Conservation (phyloP, 2,888 invertebrate genomes). For the Drosophila helvetica region DNA sequence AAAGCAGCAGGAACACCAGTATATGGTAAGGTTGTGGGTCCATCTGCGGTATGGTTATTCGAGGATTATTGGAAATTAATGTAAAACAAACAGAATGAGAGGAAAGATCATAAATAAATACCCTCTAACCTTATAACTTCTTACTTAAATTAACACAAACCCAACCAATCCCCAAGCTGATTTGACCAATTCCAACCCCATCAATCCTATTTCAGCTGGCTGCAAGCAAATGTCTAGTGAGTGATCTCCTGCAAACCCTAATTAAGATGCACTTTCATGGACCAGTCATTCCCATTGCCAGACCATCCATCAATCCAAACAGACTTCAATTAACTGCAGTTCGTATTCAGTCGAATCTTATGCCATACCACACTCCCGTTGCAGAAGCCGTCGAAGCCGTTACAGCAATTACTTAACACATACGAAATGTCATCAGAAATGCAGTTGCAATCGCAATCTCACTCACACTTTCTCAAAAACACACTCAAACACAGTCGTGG, state of each 20-base stretch:
- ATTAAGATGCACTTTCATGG: conserved; percentile 34
- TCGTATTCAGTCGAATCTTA: background rate
- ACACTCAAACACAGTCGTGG: background rate
- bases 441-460: conserved; percentile 38
- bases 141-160: background rate
- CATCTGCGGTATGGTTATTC: background rate
- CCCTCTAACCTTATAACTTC: background rate
- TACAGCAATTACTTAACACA: conserved; percentile 52
- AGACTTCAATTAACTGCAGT: conserved; percentile 41
- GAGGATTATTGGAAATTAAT: no score
- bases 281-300: conserved; percentile 9
- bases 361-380: background rate
- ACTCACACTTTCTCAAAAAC: background rate
- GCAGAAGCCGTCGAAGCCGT: conserved; percentile 31
- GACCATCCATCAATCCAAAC: conserved; percentile 40
- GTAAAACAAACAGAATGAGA: no score
- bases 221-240: background rate
- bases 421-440: conserved; percentile 38
- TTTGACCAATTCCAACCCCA: conserved; percentile 1
- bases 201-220: conserved; percentile 4
- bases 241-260: conserved; percentile 16
- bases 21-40: conserved; percentile 1
- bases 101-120: no score
- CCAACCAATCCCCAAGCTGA: background rate
- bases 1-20: conserved; percentile 19